Percentiles rank a stretch among this genome's conserved stretches.
Evolutionary conservation across 2,888 invertebrate genomes (phyloP).

Genomic region (Eledone cirrhosa): DNA sequence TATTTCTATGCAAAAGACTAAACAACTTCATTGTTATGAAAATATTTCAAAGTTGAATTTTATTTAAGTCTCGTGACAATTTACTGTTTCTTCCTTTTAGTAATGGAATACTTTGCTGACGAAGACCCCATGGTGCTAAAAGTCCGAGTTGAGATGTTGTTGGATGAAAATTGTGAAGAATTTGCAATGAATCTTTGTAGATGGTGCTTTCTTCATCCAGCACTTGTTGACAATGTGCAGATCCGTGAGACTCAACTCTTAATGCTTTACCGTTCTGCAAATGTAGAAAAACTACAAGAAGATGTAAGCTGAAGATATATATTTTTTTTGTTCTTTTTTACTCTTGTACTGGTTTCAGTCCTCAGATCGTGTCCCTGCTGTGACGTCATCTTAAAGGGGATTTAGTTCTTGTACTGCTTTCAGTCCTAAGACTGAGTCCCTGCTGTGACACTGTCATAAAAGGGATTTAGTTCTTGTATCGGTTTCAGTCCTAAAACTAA

Average conservation of each 20-base stretch:
- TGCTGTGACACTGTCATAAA: too few relatives aligned
- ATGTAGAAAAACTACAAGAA: constrained; percentile 58
- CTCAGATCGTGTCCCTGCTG: too few relatives aligned
- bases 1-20: too few relatives aligned
- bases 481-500: background rate
- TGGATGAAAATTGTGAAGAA: constrained; percentile 63
- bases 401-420: too few relatives aligned
- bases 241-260: constrained; percentile 56
- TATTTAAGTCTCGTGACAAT: background rate
- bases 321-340: too few relatives aligned
- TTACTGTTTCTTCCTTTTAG: constrained; percentile 21
- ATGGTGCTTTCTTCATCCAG: constrained; percentile 58
- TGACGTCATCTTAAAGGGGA: too few relatives aligned
- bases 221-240: constrained; percentile 52
- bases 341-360: too few relatives aligned
- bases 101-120: constrained; percentile 47
- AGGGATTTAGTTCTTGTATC: background rate
- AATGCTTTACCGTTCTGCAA: constrained; percentile 54
- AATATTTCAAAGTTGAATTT: too few relatives aligned
- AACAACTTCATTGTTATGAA: too few relatives aligned
- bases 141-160: constrained; percentile 62
- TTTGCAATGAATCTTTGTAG: constrained; percentile 63
- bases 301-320: constrained; percentile 44
- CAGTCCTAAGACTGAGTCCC: too few relatives aligned
- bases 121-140: constrained; percentile 57